Evolutionary conservation across 2,113 vertebrate species (phyloP), one percentile per base, ranked within the genome.

Genomic region (Vimba vimba): DNA sequence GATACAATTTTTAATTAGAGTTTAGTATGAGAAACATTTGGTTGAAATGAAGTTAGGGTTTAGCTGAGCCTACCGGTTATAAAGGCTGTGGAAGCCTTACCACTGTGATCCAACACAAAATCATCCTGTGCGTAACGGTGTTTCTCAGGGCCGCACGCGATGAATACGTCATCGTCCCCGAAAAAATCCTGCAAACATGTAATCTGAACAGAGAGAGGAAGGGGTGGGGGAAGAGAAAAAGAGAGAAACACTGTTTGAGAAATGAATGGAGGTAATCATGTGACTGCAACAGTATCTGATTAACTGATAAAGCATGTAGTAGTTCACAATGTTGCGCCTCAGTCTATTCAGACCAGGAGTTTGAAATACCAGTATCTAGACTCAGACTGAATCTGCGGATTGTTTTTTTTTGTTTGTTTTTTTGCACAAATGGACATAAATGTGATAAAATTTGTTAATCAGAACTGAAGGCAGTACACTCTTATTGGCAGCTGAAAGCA

Each of bases 111-210:
- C 96, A 99, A 91, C 86, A 99, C 93, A 90, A 99, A 99, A 95
- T 99, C 98, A 62, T 99, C 98, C 93, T 98, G 97, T 57, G 98
- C 97, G 0, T 99, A 99, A 8, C 98, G 97, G 87, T 95, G 94
- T 91, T 99, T 99, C 89, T 99, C 98, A 17, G 97, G 97, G 25
- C 98, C 98, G 8, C 98, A 99, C 0, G 98, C 98, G 83, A 99
- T 97, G 89, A 99, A 99, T 85, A 99, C 98, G 2, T 99, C 98
- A 30, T 99, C 98, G 5, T 99, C 97, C n/a, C 97, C 97, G 82
- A 99, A 99, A 92, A 99, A 99, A 86, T 99, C 98, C 93, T 99
- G 98, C 91, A 99, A 94, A 90, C 97, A 96, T 10, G 94, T 96
- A 57, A 99, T 95, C 98, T 99, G 89, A 4, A 92, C 85, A 77